Evolutionary conservation across 2,113 vertebrate species (phyloP).

Genomic region (Uria aalge): DNA sequence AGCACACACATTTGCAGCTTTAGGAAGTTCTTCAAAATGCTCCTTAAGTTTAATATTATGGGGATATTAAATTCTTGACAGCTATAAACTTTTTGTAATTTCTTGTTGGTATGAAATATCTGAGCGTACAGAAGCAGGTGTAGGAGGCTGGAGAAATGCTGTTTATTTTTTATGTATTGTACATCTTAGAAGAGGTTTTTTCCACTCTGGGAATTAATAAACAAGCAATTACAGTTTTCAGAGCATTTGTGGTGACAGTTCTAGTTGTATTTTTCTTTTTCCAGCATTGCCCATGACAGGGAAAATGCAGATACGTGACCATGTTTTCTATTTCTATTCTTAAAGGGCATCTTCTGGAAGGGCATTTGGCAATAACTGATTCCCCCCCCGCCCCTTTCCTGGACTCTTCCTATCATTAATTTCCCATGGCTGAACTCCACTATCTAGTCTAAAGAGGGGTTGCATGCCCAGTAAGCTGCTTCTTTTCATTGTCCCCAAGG

Average conservation of each 20-base stretch:
- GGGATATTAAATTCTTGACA: background rate
- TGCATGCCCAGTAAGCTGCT: background rate
- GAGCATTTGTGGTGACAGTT: background rate
- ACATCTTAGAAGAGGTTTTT: background rate
- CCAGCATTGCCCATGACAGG: background rate
- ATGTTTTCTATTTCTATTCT: background rate
- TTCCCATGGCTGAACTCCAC: background rate
- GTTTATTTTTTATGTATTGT: background rate
- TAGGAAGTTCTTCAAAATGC: background rate
- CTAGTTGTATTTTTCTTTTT: background rate
- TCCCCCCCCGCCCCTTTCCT: background rate
- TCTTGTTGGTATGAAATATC: background rate
- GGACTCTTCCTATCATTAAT: background rate
- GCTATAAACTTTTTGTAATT: background rate
- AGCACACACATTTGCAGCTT: background rate
- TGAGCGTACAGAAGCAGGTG: background rate
- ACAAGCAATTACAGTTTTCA: background rate
- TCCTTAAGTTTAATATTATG: background rate
- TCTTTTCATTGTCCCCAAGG: background rate
- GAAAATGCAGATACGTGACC: background rate
- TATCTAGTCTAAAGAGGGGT: background rate
- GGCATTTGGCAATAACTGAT: background rate
- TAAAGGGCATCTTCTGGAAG: background rate
- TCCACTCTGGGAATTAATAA: background rate
- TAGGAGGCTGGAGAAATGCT: background rate